Percentiles rank a stretch among this genome's conserved stretches.
phyloP scores from a whole-genome alignment of 2,797 vertebrate genomes.

The Alosa sapidissima region DNA sequence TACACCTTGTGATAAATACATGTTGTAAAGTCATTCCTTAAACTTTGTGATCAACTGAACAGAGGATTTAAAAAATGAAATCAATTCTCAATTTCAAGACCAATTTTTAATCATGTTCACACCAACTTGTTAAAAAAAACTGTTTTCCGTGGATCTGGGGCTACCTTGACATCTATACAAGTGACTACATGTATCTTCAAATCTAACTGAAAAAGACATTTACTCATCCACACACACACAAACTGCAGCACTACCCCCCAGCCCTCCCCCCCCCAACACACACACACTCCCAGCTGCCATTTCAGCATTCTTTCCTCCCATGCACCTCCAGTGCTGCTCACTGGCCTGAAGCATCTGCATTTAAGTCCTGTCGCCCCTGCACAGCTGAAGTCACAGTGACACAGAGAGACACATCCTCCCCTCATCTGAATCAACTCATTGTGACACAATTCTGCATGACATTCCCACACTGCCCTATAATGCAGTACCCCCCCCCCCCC shows the following conservation, averaged over 20 bases:
- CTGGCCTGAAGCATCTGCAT: conserved; percentile 5
- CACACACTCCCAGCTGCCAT: not conserved
- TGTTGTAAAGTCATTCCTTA: not conserved
- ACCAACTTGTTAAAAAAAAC: not conserved
- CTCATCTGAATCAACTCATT: not conserved
- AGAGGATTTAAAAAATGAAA: not conserved
- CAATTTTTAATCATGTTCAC: not conserved
- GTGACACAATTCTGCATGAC: not conserved
- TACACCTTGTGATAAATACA: not conserved
- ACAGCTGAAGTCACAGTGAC: not conserved
- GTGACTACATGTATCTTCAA: too few relatives aligned
- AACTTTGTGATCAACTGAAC: not conserved
- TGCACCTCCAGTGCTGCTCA: not conserved
- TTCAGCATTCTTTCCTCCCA: conserved; percentile 1
- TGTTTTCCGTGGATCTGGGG: too few relatives aligned
- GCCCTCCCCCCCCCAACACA: too few relatives aligned
- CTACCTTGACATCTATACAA: too few relatives aligned
- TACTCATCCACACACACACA: too few relatives aligned
- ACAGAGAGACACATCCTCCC: not conserved
- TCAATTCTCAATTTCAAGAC: not conserved
- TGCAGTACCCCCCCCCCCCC: too few relatives aligned
- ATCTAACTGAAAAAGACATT: too few relatives aligned
- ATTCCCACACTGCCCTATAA: not conserved
- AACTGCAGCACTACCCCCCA: too few relatives aligned
- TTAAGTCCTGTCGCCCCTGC: not conserved